phyloP scores from a whole-genome alignment of 1,140 invertebrate genomes.

The Sitodiplosis mosellana region DNA sequence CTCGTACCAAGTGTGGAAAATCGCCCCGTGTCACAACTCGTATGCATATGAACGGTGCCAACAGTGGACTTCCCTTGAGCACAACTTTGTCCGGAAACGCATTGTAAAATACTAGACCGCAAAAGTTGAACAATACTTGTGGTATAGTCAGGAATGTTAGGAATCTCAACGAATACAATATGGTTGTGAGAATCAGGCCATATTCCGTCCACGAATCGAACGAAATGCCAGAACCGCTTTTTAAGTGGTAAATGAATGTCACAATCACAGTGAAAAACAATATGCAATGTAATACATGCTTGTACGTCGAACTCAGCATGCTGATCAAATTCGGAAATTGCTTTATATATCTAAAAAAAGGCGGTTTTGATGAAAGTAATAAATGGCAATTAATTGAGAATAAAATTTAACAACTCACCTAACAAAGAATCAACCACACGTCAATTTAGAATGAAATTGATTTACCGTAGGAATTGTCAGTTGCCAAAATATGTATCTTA shows the following conservation, averaged over 20 bases:
- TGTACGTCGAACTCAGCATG: constrained; percentile 36
- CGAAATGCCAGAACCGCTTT: constrained; percentile 51
- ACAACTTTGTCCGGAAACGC: constrained; percentile 86
- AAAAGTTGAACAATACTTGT: constrained; percentile 81
- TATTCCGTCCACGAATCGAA: constrained; percentile 67
- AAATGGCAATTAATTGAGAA: too few relatives aligned
- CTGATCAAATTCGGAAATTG: too few relatives aligned
- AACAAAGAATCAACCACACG: too few relatives aligned
- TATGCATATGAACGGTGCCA: constrained; percentile 91
- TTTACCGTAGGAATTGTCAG: too few relatives aligned
- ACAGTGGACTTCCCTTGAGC: constrained; percentile 70
- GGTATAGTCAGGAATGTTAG: constrained; percentile 75
- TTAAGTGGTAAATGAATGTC: too few relatives aligned
- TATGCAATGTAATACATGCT: constrained; percentile 61
- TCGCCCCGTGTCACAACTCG: constrained; percentile 89
- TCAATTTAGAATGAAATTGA: too few relatives aligned
- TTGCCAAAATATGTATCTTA: too few relatives aligned
- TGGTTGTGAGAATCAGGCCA: constrained; percentile 46
- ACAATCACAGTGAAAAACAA: constrained; percentile 56
- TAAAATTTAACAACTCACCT: too few relatives aligned
- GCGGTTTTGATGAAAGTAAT: too few relatives aligned
- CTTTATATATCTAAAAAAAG: too few relatives aligned
- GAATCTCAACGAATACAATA: constrained; percentile 62
- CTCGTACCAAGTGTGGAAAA: constrained; percentile 77
- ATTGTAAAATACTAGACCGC: constrained; percentile 81